These are phyloP conservation scores for Prosopocoilus inquinatus DNA, from an alignment of 2,888 invertebrate species.

Conservation along the genomic window DNA sequence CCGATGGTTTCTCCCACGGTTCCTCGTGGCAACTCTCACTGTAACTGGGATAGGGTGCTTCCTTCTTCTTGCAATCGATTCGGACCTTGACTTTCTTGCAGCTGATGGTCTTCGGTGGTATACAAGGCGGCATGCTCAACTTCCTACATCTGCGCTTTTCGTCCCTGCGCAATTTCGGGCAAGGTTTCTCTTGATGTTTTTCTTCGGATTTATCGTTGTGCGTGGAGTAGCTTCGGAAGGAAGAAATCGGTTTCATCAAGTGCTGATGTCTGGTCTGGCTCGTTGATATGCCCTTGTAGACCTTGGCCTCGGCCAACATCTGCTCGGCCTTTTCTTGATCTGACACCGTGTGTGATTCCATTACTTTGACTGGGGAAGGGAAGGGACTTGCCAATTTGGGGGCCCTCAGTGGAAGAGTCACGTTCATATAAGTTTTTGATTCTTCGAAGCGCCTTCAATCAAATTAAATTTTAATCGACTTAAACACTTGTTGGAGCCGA, in stretches of 20 bases:
- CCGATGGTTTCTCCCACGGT: slow-evolving; percentile 27
- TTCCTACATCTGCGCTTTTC: slow-evolving; percentile 4
- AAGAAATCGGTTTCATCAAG: background rate
- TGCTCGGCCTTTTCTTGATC: slow-evolving; percentile 47
- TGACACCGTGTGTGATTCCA: slow-evolving; percentile 44
- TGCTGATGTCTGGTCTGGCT: background rate
- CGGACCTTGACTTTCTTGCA: slow-evolving; percentile 3
- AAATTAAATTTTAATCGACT: slow-evolving; percentile 1
- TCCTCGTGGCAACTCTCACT: slow-evolving; percentile 37
- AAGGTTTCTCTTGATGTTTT: background rate
- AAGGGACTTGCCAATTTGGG: slow-evolving; percentile 45
- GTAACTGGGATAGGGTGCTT: slow-evolving; percentile 36
- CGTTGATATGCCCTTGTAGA: background rate
- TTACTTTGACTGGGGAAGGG: slow-evolving; percentile 46
- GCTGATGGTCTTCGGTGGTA: slow-evolving; percentile 2
- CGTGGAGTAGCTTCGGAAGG: slow-evolving; percentile 10
- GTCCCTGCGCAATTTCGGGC: slow-evolving; percentile 3
- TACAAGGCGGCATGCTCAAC: slow-evolving; percentile 10
- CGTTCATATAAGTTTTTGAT: slow-evolving; percentile 42
- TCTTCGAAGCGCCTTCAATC: slow-evolving; percentile 36
- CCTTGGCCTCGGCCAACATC: slow-evolving; percentile 38
- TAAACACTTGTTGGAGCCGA: slow-evolving; percentile 17
- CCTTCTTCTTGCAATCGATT: slow-evolving; percentile 30
- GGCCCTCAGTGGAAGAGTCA: slow-evolving; percentile 41
- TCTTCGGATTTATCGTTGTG: background rate